A percentile compares a stretch with the other conserved stretches of the same genome.
phyloP scores from a whole-genome alignment of 2,888 invertebrate species.

The Tinea semifulvella region DNA sequence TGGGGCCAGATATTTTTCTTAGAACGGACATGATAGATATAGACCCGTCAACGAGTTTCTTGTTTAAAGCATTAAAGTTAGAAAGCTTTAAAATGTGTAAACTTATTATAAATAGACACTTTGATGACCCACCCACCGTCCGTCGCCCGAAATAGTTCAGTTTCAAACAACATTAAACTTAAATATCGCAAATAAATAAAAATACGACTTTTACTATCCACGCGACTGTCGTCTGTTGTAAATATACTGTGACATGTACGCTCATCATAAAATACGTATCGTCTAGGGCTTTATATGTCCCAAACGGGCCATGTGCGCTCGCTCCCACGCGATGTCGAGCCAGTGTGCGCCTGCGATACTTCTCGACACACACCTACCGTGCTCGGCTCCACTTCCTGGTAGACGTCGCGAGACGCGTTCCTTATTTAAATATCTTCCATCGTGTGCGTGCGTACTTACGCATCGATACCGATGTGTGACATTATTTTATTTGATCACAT shows the following conservation, averaged over 20 bases:
- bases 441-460: slow-evolving; percentile 44
- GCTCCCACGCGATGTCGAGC: slow-evolving; percentile 61
- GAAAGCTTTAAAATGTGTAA: slow-evolving; percentile 10
- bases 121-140: slow-evolving; percentile 8
- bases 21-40: slow-evolving; percentile 2
- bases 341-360: slow-evolving; percentile 7
- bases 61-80: slow-evolving; percentile 1
- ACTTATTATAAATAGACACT: slow-evolving; percentile 7
- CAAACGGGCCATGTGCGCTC: slow-evolving; percentile 64
- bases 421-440: slow-evolving; percentile 58
- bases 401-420: slow-evolving; percentile 50
- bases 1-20: no score
- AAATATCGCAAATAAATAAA: slow-evolving; percentile 16
- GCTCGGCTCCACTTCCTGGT: slow-evolving; percentile 62
- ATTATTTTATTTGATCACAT: slow-evolving; percentile 51
- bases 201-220: slow-evolving; percentile 16
- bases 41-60: slow-evolving; percentile 2
- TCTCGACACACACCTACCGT: no score
- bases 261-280: slow-evolving; percentile 56
- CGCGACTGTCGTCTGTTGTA: slow-evolving; percentile 14
- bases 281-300: slow-evolving; percentile 61
- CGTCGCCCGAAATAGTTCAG: slow-evolving; percentile 1
- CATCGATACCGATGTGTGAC: background rate
- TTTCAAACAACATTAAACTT: slow-evolving; percentile 13
- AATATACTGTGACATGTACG: slow-evolving; percentile 35